Conservation (phyloP, 2,888 invertebrate species). For the Argynnis bischoffii region DNA sequence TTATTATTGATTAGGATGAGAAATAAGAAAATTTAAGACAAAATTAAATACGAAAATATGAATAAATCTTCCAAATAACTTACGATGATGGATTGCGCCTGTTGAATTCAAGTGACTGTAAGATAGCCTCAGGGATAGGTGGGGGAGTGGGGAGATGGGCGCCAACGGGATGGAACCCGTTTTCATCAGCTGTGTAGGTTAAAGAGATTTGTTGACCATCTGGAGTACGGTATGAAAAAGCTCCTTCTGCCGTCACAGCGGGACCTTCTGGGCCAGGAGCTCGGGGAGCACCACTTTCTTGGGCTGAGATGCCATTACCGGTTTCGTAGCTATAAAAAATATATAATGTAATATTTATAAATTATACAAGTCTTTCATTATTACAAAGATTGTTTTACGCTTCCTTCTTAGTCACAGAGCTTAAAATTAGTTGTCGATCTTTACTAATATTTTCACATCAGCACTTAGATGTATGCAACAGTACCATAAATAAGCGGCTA, state of each 20-base stretch:
- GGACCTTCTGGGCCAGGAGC: slow-evolving; percentile 80
- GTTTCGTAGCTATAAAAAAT: slow-evolving; percentile 80
- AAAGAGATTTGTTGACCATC: slow-evolving; percentile 85
- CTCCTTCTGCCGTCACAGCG: slow-evolving; percentile 84
- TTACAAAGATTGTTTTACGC: no score
- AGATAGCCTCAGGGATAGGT: slow-evolving; percentile 76
- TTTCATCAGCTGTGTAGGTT: slow-evolving; percentile 87
- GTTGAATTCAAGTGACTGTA: slow-evolving; percentile 78
- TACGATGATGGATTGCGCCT: slow-evolving; percentile 72
- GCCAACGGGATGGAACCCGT: slow-evolving; percentile 86
- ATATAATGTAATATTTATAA: background rate
- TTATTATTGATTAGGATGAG: no score
- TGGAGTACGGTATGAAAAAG: slow-evolving; percentile 85
- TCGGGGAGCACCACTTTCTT: slow-evolving; percentile 82
- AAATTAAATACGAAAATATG: background rate
- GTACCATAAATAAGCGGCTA: background rate
- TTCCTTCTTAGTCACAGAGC: no score
- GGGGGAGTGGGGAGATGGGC: slow-evolving; percentile 84
- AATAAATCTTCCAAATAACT: slow-evolving; percentile 45
- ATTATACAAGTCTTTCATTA: background rate
- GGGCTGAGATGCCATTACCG: slow-evolving; percentile 84
- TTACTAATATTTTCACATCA: background rate
- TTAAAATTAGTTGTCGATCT: no score
- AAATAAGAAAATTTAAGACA: no score
- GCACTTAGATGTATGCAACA: background rate